Evolutionary conservation across 2,797 vertebrate species (phyloP), one percentile per base, ranked within the genome.

Genomic region (Darevskia nairensis): DNA sequence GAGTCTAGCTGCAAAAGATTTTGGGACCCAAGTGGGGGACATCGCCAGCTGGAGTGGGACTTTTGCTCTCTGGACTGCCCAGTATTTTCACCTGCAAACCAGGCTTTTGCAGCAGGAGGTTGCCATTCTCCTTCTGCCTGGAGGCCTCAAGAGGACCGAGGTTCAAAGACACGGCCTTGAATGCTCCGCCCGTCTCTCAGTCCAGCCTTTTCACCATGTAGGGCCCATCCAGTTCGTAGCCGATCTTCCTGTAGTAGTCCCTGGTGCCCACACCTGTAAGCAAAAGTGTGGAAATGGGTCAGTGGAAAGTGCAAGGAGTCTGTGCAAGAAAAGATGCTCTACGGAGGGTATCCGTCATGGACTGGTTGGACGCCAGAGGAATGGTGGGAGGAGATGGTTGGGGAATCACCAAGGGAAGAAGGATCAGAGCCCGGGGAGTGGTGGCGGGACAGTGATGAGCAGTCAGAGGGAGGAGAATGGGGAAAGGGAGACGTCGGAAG

Each of bases 201-300:
- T 94, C 94, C 17, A 97, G 95, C 23, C 88, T 94, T 90, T 99
- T 99, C 90, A 99, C 97, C 99, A 99, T 99, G 92, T 99, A 99
- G 0, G 98, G 98, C 1, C 99, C 99, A 94, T 99, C 98, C 93
- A 99, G 91, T 90, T 98, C 97, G 6, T 99, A 99, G 85, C 98
- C 99, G 8, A 99, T 96, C 96, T 99, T 99, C 93, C 98, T 97
- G 96, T 99, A 99, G 94, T 99, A 99, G 95, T 99, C 98, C 95
- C 99, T 98, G 0, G 98, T 99, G 94, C 99, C 99, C 0, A 99
- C 98, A 25, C 99, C 99, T 99, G 97, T 1, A 90, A 89, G 35
- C 29, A 17, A 88, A 76, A 35, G 86, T 41, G 19, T 25, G 27
- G 6, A 66, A 32, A 21, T 25, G 8, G 8, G 46, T 66, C 10